A percentile compares a stretch with the other conserved stretches of the same genome.
These are phyloP conservation scores for Zeugodacus cucurbitae DNA, from an alignment of 1,140 invertebrate species.

Conservation along the genomic window DNA sequence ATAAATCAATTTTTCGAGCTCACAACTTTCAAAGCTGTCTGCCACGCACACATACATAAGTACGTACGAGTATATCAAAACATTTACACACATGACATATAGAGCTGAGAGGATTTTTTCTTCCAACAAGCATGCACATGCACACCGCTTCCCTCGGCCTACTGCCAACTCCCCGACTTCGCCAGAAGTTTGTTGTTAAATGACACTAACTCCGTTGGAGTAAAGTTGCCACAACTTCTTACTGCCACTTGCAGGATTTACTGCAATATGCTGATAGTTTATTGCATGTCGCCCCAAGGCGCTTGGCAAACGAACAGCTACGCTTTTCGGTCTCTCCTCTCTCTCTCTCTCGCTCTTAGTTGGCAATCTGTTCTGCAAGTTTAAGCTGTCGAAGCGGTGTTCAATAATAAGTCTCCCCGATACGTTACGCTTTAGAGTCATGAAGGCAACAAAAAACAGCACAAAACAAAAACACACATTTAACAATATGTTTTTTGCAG, in stretches of 20 bases:
- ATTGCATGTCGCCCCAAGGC: conserved; percentile 23
- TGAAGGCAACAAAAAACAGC: background rate
- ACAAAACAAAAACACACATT: background rate
- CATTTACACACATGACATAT: background rate
- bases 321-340: background rate
- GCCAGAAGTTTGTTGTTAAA: conserved; percentile 26
- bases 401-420: background rate
- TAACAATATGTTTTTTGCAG: background rate
- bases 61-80: background rate
- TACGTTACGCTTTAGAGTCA: background rate
- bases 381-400: conserved; percentile 9
- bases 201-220: conserved; percentile 20
- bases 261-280: conserved; percentile 28
- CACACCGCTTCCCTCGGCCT: background rate
- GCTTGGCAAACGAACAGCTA: conserved; percentile 30
- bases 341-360: background rate
- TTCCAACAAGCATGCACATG: too few species aligned
- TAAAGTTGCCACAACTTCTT: conserved; percentile 37
- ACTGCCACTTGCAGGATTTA: conserved; percentile 31
- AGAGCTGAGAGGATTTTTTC: too few species aligned
- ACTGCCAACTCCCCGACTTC: background rate
- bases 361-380: background rate
- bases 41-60: background rate
- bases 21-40: background rate
- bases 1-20: conserved; percentile 35